Evolutionary conservation across 2,113 vertebrate species (phyloP), one percentile per base, ranked within the genome.

Genomic region (Ageneiosus marmoratus): DNA sequence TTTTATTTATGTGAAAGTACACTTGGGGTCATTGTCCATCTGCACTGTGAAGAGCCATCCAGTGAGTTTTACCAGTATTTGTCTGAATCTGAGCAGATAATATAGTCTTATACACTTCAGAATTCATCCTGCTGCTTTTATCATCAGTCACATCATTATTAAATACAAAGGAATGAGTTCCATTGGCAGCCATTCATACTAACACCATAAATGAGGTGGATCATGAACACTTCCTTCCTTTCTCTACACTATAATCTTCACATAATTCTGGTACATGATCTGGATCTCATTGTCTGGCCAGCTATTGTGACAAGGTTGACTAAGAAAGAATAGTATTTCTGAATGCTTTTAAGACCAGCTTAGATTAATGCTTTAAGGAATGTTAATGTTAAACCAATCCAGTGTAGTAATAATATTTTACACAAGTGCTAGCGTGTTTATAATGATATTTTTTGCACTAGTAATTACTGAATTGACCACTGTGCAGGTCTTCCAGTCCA

Each of bases 401-500:
- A 63, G 5, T 60, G 55, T 24, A 18, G 46, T 41, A 41, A 5
- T 41, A 41, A 41, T 41, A 41, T 41, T 41, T 41, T 41, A 16
- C 11, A 70, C 44, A 72, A n/a, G 11, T 48, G 1, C 0, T 46
- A 69, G 7, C 18, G 9, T 69, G 65, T 37, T 8, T 75, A 20
- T 32, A 20, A 53, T 53, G 13, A n/a, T n/a, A 7, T 4, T 4
- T 67, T 51, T 27, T 18, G 58, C 24, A 63, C 13, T 32, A 41
- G 13, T 27, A 44, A 58, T 73, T 20, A 29, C 62, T 51, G n/a
- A 46, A 41, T 83, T 77, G 73, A 29, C 16, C 32, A 77, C 44
- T 53, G 1, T 58, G 29, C 87, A 99, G 98, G 94, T 98, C 77
- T 99, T 99, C 88, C 97, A 97, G 91, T 96, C 96, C 7, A 97